Evolutionary conservation across 2,113 vertebrate species (phyloP).

Genomic region (Mormyrus lacerda): DNA sequence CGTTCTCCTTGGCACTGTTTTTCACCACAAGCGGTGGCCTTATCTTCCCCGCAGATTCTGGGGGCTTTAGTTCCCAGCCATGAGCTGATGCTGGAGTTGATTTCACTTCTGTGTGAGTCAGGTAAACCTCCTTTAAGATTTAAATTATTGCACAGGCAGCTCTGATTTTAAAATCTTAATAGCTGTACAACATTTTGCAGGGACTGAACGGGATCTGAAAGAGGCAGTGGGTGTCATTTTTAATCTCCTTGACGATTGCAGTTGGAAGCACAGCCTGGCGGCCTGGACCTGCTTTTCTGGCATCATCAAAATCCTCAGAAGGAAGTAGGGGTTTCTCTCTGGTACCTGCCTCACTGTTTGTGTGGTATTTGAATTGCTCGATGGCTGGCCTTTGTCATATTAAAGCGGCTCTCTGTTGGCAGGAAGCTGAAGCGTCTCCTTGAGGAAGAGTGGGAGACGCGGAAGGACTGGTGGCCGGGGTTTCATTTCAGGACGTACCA

Average conservation of each 20-base stretch:
- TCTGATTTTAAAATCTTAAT: not conserved
- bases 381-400: not conserved
- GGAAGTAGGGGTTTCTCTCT: constrained; percentile 47
- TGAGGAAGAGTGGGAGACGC: constrained; percentile 58
- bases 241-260: constrained; percentile 72
- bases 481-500: constrained; percentile 77
- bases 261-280: constrained; percentile 67
- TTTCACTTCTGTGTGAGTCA: constrained; percentile 66
- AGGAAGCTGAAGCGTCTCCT: constrained; percentile 44
- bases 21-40: not conserved
- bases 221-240: constrained; percentile 69
- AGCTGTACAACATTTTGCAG: constrained; percentile 44
- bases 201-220: constrained; percentile 41
- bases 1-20: not conserved
- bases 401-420: not conserved
- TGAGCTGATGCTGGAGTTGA: constrained; percentile 82
- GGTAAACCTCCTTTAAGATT: constrained; percentile 56
- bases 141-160: not conserved
- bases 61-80: constrained; percentile 76
- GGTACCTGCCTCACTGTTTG: not conserved
- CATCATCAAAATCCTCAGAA: constrained; percentile 53
- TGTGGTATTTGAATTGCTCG: not conserved
- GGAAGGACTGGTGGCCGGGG: constrained; percentile 76
- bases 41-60: constrained; percentile 60
- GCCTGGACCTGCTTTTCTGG: constrained; percentile 69